Evolutionary conservation across 1,140 invertebrate genomes (phyloP).

Genomic region (Saccostrea echinata): DNA sequence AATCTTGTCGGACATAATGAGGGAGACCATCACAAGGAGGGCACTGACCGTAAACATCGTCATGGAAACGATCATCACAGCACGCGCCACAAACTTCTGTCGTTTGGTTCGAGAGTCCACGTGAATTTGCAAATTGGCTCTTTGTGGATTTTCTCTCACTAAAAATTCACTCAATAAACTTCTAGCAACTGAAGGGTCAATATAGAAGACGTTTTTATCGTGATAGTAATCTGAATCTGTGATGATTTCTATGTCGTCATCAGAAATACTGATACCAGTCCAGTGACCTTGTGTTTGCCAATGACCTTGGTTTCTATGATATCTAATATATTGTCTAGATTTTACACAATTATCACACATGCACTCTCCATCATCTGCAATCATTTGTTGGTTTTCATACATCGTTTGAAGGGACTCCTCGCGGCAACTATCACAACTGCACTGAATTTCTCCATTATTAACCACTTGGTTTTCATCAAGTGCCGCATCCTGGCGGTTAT

Average conservation of each 20-base stretch:
- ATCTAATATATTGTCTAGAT: not conserved
- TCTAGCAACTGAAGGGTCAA: slow-evolving; percentile 49
- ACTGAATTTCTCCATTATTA: not conserved
- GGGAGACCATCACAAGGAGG: slow-evolving; percentile 67
- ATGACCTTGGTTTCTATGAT: not conserved
- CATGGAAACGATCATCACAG: slow-evolving; percentile 66
- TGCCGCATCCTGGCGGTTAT: not conserved
- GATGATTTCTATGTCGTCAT: slow-evolving; percentile 58
- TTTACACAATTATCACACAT: slow-evolving; percentile 40
- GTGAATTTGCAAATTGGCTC: slow-evolving; percentile 54
- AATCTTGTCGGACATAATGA: slow-evolving; percentile 72
- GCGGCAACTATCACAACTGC: not conserved
- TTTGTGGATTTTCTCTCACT: slow-evolving; percentile 28
- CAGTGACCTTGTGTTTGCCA: slow-evolving; percentile 33
- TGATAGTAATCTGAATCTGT: slow-evolving; percentile 49
- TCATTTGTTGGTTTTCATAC: slow-evolving; percentile 5
- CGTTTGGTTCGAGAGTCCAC: slow-evolving; percentile 60
- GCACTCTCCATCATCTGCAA: not conserved
- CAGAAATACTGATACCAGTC: slow-evolving; percentile 50
- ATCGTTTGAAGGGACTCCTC: not conserved
- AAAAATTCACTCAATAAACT: slow-evolving; percentile 56
- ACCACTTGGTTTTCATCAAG: not conserved
- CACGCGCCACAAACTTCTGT: slow-evolving; percentile 65
- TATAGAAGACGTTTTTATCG: slow-evolving; percentile 54
- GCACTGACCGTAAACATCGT: slow-evolving; percentile 67